phyloP scores from a whole-genome alignment of 1,140 invertebrate species.

The Diprion similis region DNA sequence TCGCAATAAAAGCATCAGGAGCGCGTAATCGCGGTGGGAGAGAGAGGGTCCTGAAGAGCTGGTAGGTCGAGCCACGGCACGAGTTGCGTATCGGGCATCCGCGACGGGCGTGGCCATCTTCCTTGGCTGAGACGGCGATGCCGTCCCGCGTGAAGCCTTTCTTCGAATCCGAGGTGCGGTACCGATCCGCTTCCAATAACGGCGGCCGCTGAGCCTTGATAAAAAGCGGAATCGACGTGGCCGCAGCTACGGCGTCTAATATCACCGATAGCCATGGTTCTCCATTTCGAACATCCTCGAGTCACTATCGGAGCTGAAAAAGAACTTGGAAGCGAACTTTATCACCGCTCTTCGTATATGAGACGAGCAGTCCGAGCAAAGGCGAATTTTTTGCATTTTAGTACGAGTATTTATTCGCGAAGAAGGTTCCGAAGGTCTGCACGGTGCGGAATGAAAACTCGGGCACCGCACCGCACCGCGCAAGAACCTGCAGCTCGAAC shows the following conservation, averaged over 20 bases:
- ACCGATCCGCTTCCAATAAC: not conserved
- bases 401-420: not conserved
- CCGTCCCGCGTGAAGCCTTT: not conserved
- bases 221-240: too few relatives aligned
- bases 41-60: slow-evolving; percentile 29
- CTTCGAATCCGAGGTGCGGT: not conserved
- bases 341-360: not conserved
- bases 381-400: not conserved
- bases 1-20: slow-evolving; percentile 59
- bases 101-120: slow-evolving; percentile 60
- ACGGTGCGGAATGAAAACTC: too few relatives aligned
- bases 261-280: not conserved
- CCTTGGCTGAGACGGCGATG: not conserved
- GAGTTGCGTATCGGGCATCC: slow-evolving; percentile 63
- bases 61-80: slow-evolving; percentile 61
- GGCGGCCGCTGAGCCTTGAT: too few relatives aligned
- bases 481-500: too few relatives aligned
- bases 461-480: too few relatives aligned
- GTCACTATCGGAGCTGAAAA: not conserved
- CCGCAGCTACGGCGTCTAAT: not conserved
- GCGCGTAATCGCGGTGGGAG: slow-evolving; percentile 44
- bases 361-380: too few relatives aligned
- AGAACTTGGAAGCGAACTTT: not conserved
- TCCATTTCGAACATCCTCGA: not conserved
- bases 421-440: not conserved